Evolutionary conservation across 2,888 invertebrate genomes (phyloP).

Genomic region (Dicycla oo): DNA sequence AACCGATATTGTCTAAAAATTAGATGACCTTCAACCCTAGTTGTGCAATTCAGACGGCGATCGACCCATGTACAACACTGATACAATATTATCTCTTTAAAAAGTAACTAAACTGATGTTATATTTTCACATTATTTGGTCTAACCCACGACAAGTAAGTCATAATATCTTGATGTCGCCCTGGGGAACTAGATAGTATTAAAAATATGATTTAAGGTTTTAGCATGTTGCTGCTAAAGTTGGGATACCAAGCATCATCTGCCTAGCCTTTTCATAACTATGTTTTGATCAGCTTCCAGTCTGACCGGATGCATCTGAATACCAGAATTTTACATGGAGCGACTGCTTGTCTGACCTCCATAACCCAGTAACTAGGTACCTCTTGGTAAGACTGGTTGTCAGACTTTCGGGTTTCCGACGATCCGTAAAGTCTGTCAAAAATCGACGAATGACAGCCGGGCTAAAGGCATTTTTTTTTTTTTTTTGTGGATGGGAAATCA

Average conservation of each 20-base stretch:
- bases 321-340: too few species aligned
- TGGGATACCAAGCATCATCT: background rate
- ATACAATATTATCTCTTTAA: background rate
- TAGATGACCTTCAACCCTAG: background rate
- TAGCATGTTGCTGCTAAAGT: background rate
- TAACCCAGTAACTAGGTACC: too few species aligned
- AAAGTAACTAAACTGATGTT: background rate
- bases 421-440: too few species aligned
- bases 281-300: too few species aligned
- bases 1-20: background rate
- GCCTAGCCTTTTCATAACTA: too few species aligned
- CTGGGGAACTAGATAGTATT: slow-evolving; percentile 7
- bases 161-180: slow-evolving; percentile 2
- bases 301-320: too few species aligned
- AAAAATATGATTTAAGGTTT: slow-evolving; percentile 22
- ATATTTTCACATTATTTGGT: background rate
- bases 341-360: too few species aligned
- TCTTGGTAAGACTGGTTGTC: too few species aligned
- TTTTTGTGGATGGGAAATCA: too few species aligned
- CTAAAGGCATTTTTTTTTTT: too few species aligned
- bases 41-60: background rate
- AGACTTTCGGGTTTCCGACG: too few species aligned
- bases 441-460: too few species aligned
- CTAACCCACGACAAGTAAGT: slow-evolving; percentile 23
- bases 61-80: background rate